phyloP scores from a whole-genome alignment of 2,113 vertebrate species.

The Pterocles gutturalis region DNA sequence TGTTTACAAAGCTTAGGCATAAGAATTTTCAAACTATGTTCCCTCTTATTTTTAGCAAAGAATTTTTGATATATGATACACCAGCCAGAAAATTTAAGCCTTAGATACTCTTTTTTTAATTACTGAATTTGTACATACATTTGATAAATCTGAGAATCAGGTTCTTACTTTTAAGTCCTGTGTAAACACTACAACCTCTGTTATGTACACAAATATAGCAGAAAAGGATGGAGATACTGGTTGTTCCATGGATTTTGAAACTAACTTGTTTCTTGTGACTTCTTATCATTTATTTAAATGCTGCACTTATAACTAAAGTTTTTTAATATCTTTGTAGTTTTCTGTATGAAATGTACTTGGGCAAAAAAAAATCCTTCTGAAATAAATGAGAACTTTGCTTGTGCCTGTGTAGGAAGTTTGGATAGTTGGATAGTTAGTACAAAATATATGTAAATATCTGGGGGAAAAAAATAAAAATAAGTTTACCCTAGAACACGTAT shows the following conservation, averaged over 20 bases:
- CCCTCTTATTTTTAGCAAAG: not conserved
- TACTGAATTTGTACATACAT: not conserved
- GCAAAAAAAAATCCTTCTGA: not conserved
- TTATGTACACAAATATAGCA: not conserved
- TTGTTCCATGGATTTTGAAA: not conserved
- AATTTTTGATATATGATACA: not conserved
- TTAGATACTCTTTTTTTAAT: not conserved
- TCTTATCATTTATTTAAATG: not conserved
- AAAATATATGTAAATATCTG: not conserved
- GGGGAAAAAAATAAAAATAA: not conserved
- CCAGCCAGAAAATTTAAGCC: not conserved
- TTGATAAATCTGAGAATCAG: not conserved
- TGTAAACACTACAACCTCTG: not conserved
- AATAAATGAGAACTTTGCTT: not conserved
- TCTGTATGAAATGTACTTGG: not conserved
- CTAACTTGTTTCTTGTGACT: not conserved
- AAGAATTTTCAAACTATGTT: not conserved
- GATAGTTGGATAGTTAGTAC: not conserved
- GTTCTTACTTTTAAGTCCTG: not conserved
- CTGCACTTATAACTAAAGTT: not conserved
- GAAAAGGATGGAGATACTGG: not conserved
- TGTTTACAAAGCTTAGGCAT: not conserved
- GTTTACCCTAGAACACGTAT: not conserved
- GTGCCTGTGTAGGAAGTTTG: not conserved
- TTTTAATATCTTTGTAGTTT: not conserved